Conservation (phyloP, 1,140 invertebrate species). For the Harlomillsia oculata region DNA sequence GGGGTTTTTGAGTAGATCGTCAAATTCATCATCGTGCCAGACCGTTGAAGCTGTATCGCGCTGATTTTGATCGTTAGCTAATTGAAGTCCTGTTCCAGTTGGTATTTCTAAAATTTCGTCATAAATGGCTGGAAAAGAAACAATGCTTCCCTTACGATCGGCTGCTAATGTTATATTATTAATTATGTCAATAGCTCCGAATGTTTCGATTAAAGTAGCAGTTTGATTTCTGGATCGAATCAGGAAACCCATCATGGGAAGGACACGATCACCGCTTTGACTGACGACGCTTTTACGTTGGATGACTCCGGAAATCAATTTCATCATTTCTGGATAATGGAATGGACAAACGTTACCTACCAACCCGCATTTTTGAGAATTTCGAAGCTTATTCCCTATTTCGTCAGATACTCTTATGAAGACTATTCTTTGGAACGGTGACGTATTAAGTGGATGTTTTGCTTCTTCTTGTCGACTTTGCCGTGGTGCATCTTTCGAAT, state of each 20-base stretch:
- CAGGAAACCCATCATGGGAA: conserved; percentile 17
- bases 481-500: too few relatives aligned
- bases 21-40: conserved; percentile 24
- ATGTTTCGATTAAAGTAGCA: conserved; percentile 9
- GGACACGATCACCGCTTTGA: background rate
- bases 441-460: too few relatives aligned
- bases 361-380: background rate
- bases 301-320: conserved; percentile 8
- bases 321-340: conserved; percentile 14
- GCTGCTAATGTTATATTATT: conserved; percentile 12
- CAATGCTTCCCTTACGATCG: background rate
- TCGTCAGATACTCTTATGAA: background rate
- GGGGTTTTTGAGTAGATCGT: conserved; percentile 15
- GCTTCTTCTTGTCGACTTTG: too few relatives aligned
- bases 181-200: conserved; percentile 14
- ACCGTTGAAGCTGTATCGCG: conserved; percentile 8
- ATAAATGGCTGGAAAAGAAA: conserved; percentile 13
- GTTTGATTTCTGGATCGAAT: conserved; percentile 20
- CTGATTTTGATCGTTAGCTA: conserved; percentile 10
- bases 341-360: conserved; percentile 15
- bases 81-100: conserved; percentile 3
- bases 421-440: too few relatives aligned
- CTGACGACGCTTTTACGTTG: conserved; percentile 3
- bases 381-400: background rate
- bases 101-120: conserved; percentile 11